phyloP scores from a whole-genome alignment of 1,140 invertebrate genomes.

The Reticulitermes speratus region DNA sequence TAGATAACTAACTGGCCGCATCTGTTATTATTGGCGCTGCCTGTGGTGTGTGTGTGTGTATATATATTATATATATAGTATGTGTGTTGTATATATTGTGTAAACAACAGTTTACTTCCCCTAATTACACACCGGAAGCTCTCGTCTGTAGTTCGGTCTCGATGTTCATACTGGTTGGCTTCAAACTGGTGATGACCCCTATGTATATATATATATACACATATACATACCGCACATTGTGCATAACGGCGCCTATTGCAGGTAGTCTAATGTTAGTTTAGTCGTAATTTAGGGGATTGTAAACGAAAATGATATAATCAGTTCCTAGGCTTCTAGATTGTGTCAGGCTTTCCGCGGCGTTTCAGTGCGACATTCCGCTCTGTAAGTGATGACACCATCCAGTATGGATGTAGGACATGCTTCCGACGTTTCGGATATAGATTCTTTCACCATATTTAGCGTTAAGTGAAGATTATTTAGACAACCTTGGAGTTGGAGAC shows the following conservation, averaged over 20 bases:
- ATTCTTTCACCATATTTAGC: too few relatives aligned
- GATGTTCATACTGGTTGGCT: neutral
- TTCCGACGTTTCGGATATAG: too few relatives aligned
- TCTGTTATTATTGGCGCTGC: constrained; percentile 18
- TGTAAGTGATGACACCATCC: too few relatives aligned
- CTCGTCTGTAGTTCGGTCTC: neutral
- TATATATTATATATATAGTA: neutral
- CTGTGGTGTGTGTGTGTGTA: neutral
- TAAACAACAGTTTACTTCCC: neutral
- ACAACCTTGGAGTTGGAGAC: too few relatives aligned
- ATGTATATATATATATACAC: neutral
- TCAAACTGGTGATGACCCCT: neutral
- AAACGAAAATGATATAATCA: neutral
- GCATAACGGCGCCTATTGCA: too few relatives aligned
- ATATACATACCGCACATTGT: too few relatives aligned
- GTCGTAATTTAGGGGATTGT: neutral
- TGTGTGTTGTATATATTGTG: constrained; percentile 6
- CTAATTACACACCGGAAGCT: constrained; percentile 17
- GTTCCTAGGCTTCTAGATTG: neutral
- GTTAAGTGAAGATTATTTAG: too few relatives aligned
- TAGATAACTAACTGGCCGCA: constrained; percentile 18
- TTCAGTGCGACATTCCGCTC: too few relatives aligned
- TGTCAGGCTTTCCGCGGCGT: too few relatives aligned
- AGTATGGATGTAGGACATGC: too few relatives aligned
- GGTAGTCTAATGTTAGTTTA: neutral